These are phyloP conservation scores for Melanotaenia parkinsoni DNA, from an alignment of 2,797 vertebrate genomes.

Conservation along the genomic window DNA sequence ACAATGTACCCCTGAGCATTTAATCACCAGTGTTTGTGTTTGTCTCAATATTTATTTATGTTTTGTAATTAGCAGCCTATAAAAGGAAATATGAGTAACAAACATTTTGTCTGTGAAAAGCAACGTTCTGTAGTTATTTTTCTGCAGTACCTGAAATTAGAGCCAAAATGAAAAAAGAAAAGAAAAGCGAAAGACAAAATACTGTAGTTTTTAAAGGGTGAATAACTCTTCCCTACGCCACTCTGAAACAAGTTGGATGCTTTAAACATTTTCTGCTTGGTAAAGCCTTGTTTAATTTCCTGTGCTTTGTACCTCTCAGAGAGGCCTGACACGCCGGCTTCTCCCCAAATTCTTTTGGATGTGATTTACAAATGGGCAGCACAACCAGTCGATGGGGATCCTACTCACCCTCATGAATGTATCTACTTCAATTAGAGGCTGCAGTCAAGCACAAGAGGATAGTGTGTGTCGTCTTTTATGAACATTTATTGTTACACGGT, in stretches of 20 bases:
- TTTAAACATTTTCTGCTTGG: constrained; percentile 72
- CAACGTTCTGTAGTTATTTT: constrained; percentile 11
- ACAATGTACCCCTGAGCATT: too few relatives aligned
- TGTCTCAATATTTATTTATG: constrained; percentile 4
- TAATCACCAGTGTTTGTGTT: constrained; percentile 23
- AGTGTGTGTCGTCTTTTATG: constrained; percentile 66
- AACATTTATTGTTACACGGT: constrained; percentile 77
- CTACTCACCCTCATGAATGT: constrained; percentile 46
- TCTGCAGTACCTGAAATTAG: constrained; percentile 14
- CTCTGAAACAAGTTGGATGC: constrained; percentile 55
- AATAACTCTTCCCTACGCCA: constrained; percentile 53
- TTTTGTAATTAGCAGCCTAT: not conserved
- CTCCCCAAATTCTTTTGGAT: constrained; percentile 31
- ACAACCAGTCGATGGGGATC: constrained; percentile 50
- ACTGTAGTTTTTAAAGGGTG: constrained; percentile 62
- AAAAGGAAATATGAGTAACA: constrained; percentile 9
- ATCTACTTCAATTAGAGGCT: constrained; percentile 74
- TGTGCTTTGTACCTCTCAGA: constrained; percentile 44
- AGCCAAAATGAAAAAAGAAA: not conserved
- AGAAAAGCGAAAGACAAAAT: constrained; percentile 19
- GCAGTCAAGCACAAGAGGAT: constrained; percentile 58
- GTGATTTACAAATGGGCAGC: constrained; percentile 46
- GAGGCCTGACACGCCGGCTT: constrained; percentile 35
- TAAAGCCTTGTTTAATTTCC: constrained; percentile 74
- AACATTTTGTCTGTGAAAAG: constrained; percentile 10